Evolutionary conservation across 2,797 vertebrate genomes (phyloP), one percentile per base, ranked within the genome.

Genomic region (Staurois parvus): DNA sequence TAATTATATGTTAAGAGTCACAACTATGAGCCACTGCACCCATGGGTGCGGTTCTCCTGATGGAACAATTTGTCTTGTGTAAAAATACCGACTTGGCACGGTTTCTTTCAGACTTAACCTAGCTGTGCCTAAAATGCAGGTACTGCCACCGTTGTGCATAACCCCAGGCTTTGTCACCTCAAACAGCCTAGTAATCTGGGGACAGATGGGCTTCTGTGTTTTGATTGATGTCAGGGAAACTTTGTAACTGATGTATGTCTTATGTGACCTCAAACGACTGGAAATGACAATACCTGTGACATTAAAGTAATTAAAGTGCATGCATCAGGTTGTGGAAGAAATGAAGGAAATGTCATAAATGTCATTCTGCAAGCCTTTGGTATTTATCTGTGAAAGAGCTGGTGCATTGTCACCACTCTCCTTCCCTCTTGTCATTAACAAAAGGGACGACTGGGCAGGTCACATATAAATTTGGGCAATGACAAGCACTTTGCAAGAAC

Each of bases 41-140:
- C 81, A 83, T 87, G 85, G 85, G 85, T 87, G 85, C 70, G 85
- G 81, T 62, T 79, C 30, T 75, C 68, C 68, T 24, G n/a, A 87
- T 70, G 85, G 72, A 83, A 83, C 67, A 87, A 72, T 82, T 45
- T 87, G 30, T 68, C 69, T 87, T 69, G 67, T 87, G 80, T 70
- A 42, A 87, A 83, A 62, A 42, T 69, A n/a, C 32, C 68, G 28
- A 67, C 81, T 68, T 76, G 82, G 64, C 82, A 77, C 66, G 26
- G 37, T 59, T 68, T 40, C 72, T 56, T 59, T 24, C 72, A 64
- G 26, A 48, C 21, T 28, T 67, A 45, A 74, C 64, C 52, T 59
- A 68, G 79, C 52, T 75, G 26, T 76, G 70, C 10, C 32, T 52
- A 37, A 34, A 45, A 66, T 30, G 40, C n/a, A 81, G 70, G 26